Evolutionary conservation across 2,888 invertebrate genomes (phyloP).

Genomic region (Melikaiella ostensackeni): DNA sequence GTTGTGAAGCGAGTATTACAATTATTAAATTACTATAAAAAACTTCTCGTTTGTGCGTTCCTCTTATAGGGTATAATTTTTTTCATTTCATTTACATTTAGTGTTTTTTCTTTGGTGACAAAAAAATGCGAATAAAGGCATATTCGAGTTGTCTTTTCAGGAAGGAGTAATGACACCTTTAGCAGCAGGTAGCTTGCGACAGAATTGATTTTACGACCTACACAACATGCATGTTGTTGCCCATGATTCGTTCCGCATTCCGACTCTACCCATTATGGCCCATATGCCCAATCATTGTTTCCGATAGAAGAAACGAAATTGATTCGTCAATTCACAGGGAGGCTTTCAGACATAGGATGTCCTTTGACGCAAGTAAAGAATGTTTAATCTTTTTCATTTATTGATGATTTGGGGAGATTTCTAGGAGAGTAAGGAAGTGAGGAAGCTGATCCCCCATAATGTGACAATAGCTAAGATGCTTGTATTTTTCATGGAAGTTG

Average conservation of each 20-base stretch:
- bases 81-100: background rate
- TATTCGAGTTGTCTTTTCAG: constrained; percentile 17
- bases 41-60: background rate
- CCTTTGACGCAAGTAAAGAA: background rate
- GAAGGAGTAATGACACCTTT: constrained; percentile 41
- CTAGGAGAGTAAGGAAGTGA: background rate
- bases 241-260: constrained; percentile 45
- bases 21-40: background rate
- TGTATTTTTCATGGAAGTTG: background rate
- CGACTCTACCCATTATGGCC: constrained; percentile 28
- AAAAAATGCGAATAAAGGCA: constrained; percentile 26
- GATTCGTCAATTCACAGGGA: constrained; percentile 2
- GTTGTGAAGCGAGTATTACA: background rate
- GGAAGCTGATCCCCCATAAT: background rate
- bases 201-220: constrained; percentile 46
- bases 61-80: background rate
- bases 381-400: background rate
- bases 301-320: constrained; percentile 1
- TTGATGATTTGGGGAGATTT: background rate
- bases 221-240: constrained; percentile 6
- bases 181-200: constrained; percentile 44
- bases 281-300: constrained; percentile 23
- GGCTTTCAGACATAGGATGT: background rate
- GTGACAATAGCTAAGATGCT: background rate
- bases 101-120: constrained; percentile 14